Percentiles rank a stretch among this genome's conserved stretches.
These are phyloP conservation scores for Dicycla oo DNA, from an alignment of 2,888 invertebrate species.

Conservation along the genomic window DNA sequence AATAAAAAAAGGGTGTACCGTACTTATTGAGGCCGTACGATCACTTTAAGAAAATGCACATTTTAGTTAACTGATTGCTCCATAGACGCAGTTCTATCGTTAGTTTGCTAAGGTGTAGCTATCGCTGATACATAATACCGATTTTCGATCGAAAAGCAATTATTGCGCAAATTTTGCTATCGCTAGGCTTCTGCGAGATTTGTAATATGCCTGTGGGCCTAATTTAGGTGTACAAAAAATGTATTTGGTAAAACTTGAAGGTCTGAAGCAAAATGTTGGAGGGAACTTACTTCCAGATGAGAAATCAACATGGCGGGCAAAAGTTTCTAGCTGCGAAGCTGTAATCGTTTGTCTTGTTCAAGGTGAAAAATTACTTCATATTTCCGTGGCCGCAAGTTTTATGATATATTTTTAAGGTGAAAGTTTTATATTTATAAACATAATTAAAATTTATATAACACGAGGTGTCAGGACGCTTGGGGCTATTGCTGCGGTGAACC, in stretches of 20 bases:
- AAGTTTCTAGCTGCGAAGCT: slow-evolving; percentile 49
- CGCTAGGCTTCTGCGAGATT: no score
- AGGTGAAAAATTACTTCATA: slow-evolving; percentile 60
- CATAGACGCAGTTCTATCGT: no score
- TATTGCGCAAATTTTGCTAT: no score
- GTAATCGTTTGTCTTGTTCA: slow-evolving; percentile 61
- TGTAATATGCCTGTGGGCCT: no score
- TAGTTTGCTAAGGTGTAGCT: no score
- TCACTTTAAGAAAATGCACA: no score
- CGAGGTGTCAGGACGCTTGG: slow-evolving; percentile 21
- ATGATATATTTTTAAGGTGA: slow-evolving; percentile 42
- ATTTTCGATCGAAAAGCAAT: no score
- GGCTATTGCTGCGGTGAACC: slow-evolving; percentile 1
- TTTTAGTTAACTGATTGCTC: no score
- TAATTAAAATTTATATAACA: slow-evolving; percentile 46
- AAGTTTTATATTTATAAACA: slow-evolving; percentile 42
- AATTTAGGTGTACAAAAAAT: slow-evolving; percentile 37
- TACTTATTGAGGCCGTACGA: no score
- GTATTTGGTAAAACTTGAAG: slow-evolving; percentile 14
- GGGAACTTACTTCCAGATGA: slow-evolving; percentile 48
- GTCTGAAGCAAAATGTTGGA: slow-evolving; percentile 28
- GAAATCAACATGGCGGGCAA: slow-evolving; percentile 48
- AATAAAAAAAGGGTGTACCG: no score
- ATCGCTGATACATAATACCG: no score
- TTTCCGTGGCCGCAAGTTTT: slow-evolving; percentile 43